These are phyloP conservation scores for Pao palembangensis DNA, from an alignment of 2,113 vertebrate species.

Conservation along the genomic window DNA sequence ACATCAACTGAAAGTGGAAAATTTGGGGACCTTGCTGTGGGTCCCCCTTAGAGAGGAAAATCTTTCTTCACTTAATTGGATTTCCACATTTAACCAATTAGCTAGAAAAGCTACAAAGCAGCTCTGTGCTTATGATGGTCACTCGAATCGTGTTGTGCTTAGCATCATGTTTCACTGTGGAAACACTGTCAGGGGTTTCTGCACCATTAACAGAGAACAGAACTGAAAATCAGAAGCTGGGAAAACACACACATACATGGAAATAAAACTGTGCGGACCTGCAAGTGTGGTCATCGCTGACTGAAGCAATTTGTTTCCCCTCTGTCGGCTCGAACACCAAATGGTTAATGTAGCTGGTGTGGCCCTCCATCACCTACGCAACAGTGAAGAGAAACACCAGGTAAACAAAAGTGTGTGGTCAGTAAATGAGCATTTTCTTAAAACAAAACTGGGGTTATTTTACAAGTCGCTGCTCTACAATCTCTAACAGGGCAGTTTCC, in stretches of 20 bases:
- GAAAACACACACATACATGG: constrained; percentile 27
- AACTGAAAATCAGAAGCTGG: constrained; percentile 62
- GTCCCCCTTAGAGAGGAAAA: constrained; percentile 40
- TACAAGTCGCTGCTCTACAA: constrained; percentile 1
- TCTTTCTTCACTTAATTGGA: constrained; percentile 68
- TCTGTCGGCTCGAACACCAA: constrained; percentile 90
- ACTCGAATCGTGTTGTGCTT: constrained; percentile 70
- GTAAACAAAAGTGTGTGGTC: neutral
- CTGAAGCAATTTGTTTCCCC: constrained; percentile 92
- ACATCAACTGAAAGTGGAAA: constrained; percentile 52
- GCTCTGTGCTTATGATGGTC: constrained; percentile 63
- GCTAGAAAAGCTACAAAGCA: constrained; percentile 62
- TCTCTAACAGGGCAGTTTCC: constrained; percentile 19
- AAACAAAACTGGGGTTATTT: neutral
- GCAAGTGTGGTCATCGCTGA: constrained; percentile 97
- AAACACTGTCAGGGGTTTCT: constrained; percentile 74
- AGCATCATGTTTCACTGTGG: constrained; percentile 73
- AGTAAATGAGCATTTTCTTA: constrained; percentile 16
- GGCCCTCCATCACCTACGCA: constrained; percentile 86
- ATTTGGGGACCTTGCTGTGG: constrained; percentile 48
- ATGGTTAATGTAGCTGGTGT: constrained; percentile 92
- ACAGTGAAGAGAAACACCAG: constrained; percentile 26
- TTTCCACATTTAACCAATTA: constrained; percentile 80
- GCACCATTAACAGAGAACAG: constrained; percentile 80
- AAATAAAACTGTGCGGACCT: constrained; percentile 78